Evolutionary conservation across 2,797 vertebrate species (phyloP), one percentile per base, ranked within the genome.

Genomic region (Chelon auratus): DNA sequence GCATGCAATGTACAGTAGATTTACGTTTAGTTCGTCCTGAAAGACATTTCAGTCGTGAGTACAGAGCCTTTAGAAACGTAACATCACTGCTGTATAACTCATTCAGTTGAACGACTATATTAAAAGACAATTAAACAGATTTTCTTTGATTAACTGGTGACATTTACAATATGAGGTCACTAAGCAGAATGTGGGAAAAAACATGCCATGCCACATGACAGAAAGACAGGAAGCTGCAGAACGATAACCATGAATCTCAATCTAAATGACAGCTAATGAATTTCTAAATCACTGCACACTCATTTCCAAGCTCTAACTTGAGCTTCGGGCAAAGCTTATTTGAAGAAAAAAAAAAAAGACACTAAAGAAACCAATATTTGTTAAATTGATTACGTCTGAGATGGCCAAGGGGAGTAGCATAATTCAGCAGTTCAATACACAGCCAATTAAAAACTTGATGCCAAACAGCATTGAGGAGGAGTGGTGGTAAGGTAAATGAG

Each of bases 251-350:
- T 87, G 79, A 88, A 78, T 84, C 75, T 89, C 75, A 65, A 70
- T 72, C 87, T 90, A 92, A 33, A 90, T 90, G 82, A 88, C 22
- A 76, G 62, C 81, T 83, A 89, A 37, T 84, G 83, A 85, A 82
- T 70, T 77, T 57, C 77, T 78, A 78, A 72, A 77, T 77, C 68
- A 88, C 94, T 93, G 93, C 94, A 95, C 90, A 95, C 93, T 94
- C 92, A 94, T 95, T 94, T 91, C 82, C 73, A 82, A 83, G 73
- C 52, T 70, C 78, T 48, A 66, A 57, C 30, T 70, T 58, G 56
- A 82, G 54, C 43, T 75, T 61, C 77, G 65, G 58, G 51, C 18
- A 33, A 45, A 18, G 13, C 3, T 3, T 2, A 26, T 26, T 26
- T 26, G 54, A 62, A 6, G n/a, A 62, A 62, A 15, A 8, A 22